Percentiles rank a stretch among this genome's conserved stretches.
Evolutionary conservation across 2,113 vertebrate species (phyloP).

Genomic region (Cheirogaleus medius): DNA sequence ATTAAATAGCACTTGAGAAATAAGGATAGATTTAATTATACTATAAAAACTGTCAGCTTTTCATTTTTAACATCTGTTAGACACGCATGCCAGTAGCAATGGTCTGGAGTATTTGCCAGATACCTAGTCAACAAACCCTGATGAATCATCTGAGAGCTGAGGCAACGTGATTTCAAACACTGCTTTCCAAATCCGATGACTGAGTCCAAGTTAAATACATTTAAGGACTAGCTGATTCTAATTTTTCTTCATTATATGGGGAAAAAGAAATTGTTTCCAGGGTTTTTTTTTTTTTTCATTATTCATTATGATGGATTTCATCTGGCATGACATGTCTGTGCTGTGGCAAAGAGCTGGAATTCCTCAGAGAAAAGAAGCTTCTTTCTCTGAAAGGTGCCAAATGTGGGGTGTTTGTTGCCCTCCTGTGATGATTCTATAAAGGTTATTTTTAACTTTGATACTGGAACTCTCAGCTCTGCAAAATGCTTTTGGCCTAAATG

Average conservation of each 20-base stretch:
- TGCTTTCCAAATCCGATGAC: conserved; percentile 49
- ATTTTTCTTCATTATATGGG: conserved; percentile 42
- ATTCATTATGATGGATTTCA: conserved; percentile 14
- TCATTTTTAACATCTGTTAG: conserved; percentile 85
- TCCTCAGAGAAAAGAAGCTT: conserved; percentile 2
- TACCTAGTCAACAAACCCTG: conserved; percentile 71
- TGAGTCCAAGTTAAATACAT: background rate
- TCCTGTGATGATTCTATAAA: background rate
- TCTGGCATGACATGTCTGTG: accelerated
- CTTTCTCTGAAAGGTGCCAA: conserved; percentile 26
- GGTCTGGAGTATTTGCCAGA: conserved; percentile 76
- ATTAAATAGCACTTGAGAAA: conserved; percentile 83
- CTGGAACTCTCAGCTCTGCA: conserved; percentile 8
- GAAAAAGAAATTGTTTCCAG: background rate
- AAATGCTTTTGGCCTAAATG: conserved; percentile 52
- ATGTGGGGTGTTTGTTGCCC: background rate
- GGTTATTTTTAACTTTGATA: conserved; percentile 57
- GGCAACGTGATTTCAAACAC: conserved; percentile 60
- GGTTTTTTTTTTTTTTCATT: background rate
- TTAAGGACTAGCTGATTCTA: background rate
- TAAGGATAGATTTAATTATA: conserved; percentile 81
- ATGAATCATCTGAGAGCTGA: conserved; percentile 63
- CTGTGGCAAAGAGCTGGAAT: background rate
- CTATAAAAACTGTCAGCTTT: conserved; percentile 80
- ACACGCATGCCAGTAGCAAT: conserved; percentile 67